Base-by-base conservation (phyloP, 1,140 invertebrate genomes). In the Drosophila neocordata region DNA sequence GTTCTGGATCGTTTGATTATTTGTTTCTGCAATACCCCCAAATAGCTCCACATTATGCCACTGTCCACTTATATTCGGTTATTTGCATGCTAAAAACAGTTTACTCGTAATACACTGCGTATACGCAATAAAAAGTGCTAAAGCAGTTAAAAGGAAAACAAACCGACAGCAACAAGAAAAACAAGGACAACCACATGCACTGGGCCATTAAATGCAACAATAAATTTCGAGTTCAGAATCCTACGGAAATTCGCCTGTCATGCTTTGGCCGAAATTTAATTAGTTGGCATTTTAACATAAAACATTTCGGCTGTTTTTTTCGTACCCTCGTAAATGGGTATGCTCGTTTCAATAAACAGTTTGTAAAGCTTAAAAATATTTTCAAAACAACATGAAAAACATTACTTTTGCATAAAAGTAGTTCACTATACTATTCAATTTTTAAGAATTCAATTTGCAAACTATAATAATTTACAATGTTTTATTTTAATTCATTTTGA, bases 211-310 rank as follows among this genome's bases (percentile, higher is more conserved):
- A 87, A 79, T 88, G 83, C 82, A 79, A 88, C 83, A 76, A 87
- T 87, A 87, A 87, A 87, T 87, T 87, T 60, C 51, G 62, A 38
- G 37, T 58, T 52, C 59, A 44, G 52, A 48, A 59, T 15, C 56
- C 48, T 9, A 35, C 9, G 4, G 53, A 56, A 56, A 56, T 68
- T 67, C 35, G 65, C 70, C 58, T 78, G 55, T 63, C 59, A 18
- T 88, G 82, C 71, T 65, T 76, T 82, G 83, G 65, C 83, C 65
- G 57, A 87, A 87, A 88, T 87, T 87, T 87, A 87, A 87, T 87
- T 87, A 87, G 82, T 87, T 87, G 79, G 70, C 82, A 87, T 88
- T 88, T 87, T 87, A 85, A 85, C 78, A 87, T 87, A 87, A 72
- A 82, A 69, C 83, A 87, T 88, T 88, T 82, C 27, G 7, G n/a